Evolutionary conservation across 2,113 vertebrate species (phyloP), one percentile per base, ranked within the genome.

Genomic region (Corvus moneduloides): DNA sequence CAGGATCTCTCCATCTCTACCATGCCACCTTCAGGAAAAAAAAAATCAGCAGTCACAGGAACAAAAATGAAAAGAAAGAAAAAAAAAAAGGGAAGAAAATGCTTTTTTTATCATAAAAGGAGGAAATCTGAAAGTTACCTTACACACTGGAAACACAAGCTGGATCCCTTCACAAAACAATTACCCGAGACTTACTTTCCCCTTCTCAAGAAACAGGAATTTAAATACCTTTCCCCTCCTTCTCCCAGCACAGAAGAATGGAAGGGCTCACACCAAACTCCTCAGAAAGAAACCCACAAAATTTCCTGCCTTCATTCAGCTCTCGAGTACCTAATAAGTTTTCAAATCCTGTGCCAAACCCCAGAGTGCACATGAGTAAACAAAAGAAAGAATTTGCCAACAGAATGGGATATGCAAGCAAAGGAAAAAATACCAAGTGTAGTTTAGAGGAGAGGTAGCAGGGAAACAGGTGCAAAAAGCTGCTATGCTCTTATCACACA

Each of bases 391-490:
- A 62, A 76, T 15, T 9, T 41, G 33, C 35, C 52, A 90, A 28
- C 0, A 72, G 56, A 74, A 62, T 1, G 1, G 4, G 9, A 48
- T 10, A 48, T 7, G 17, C 22, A 79, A 73, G 58, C 17, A 74
- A 66, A 72, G 7, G 13, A 39, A 82, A 56, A 91, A 89, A 76
- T 5, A 78, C 16, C 14, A 28, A 44, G 10, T 6, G 32, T 10
- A 23, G 33, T 37, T 72, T 14, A 37, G 33, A 61, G 32, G 16
- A 35, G 4, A 0, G 2, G 12, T 8, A 21, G 28, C 11, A 14
- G 11, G 13, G 7, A 9, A 18, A 74, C 0, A 0, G 22, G 19
- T 12, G 41, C 3, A 28, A 61, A 85, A 52, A 7, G 3, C 44
- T 62, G 20, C 18, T 48, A 37, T 8, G 32, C 5, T 7, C 7